These are phyloP conservation scores for Melospiza georgiana DNA, from an alignment of 2,113 vertebrate species.

Conservation along the genomic window DNA sequence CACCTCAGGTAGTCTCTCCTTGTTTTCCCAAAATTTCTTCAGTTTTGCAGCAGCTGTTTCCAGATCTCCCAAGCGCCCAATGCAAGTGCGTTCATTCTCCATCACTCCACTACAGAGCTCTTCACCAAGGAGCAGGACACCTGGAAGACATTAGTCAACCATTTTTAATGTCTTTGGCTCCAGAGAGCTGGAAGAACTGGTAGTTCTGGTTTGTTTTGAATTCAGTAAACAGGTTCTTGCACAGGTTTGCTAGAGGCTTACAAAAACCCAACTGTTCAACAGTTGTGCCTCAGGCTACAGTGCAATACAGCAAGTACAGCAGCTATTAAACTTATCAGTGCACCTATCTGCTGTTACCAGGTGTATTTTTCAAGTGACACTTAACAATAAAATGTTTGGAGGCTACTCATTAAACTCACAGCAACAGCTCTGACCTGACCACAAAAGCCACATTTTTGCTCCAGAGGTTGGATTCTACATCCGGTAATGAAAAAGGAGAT, in stretches of 20 bases:
- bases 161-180: not conserved
- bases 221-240: accelerated
- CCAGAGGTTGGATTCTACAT: not conserved
- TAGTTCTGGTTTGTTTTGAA: not conserved
- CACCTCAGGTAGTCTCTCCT: not conserved
- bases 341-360: not conserved
- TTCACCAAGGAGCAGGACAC: not conserved
- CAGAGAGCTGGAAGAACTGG: not conserved
- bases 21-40: not conserved
- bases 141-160: not conserved
- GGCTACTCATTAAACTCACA: not conserved
- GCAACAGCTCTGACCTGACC: not conserved
- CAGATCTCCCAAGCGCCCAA: not conserved
- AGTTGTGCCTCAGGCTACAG: not conserved
- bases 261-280: not conserved
- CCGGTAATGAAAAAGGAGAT: not conserved
- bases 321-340: not conserved
- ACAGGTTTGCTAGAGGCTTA: not conserved
- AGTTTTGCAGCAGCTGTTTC: not conserved
- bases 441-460: not conserved
- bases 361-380: not conserved
- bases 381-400: not conserved
- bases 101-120: not conserved
- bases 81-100: not conserved
- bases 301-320: not conserved